Evolutionary conservation across 1,140 invertebrate species (phyloP).

Genomic region (Teleopsis dalmanni): DNA sequence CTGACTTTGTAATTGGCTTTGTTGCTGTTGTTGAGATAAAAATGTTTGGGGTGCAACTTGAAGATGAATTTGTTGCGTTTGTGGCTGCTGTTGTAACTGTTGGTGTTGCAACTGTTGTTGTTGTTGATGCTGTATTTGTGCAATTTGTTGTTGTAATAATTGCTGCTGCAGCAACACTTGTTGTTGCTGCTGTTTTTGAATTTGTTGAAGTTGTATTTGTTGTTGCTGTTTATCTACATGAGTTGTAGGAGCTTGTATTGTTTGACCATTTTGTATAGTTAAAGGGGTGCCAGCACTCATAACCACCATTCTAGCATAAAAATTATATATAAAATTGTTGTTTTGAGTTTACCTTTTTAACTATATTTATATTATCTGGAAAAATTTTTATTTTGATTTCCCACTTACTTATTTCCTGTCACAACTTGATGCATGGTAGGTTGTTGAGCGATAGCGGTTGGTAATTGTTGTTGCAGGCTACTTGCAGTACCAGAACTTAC

Average conservation of each 20-base stretch:
- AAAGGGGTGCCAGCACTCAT: constrained; percentile 41
- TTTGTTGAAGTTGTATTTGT: constrained; percentile 37
- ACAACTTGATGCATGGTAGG: constrained; percentile 45
- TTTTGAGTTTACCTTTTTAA: no score
- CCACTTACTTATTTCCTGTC: constrained; percentile 30
- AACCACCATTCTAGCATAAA: constrained; percentile 35
- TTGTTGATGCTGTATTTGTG: constrained; percentile 28
- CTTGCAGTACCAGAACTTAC: constrained; percentile 19
- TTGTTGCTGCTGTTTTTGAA: constrained; percentile 13
- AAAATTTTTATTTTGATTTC: no score
- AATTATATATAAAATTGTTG: not conserved
- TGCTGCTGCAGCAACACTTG: constrained; percentile 15
- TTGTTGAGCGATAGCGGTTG: constrained; percentile 18
- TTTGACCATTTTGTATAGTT: constrained; percentile 38
- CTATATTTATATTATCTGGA: no score
- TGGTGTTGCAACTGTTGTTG: constrained; percentile 26
- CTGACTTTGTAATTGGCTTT: constrained; percentile 29
- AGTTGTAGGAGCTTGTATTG: constrained; percentile 25
- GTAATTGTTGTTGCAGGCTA: constrained; percentile 40
- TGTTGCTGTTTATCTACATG: constrained; percentile 29
- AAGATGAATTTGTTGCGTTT: constrained; percentile 26
- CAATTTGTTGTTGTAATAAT: constrained; percentile 14
- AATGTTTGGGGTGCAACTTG: constrained; percentile 26
- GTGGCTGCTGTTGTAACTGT: constrained; percentile 11
- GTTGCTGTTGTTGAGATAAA: constrained; percentile 34